Evolutionary conservation across 2,797 vertebrate species (phyloP), one percentile per base, ranked within the genome.

Genomic region (Neomorphus geoffroyi): DNA sequence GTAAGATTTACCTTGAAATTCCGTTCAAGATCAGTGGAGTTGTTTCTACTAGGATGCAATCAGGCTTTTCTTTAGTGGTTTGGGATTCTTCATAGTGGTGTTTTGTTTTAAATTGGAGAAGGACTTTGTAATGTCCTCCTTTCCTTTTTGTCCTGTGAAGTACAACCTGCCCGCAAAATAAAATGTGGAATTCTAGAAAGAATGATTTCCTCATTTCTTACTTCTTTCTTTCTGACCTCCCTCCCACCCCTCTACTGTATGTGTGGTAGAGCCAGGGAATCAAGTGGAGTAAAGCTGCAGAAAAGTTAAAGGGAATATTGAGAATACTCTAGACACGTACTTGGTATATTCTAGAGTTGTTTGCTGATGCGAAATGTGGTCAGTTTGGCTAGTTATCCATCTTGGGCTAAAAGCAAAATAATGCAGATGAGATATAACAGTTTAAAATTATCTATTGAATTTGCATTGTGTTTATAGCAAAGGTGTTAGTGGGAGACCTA

Each of bases 161-260:
- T 46, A 46, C 10, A 15, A 54, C 10, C 18, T 65, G 17, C 30
- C 41, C 9, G 32, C 12, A 88, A 74, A 83, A 58, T 18, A 28
- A 80, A 71, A 53, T 11, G 2, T 53, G 10, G 64, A 32, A 30
- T 64, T 88, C 90, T 67, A 30, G 22, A 22, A 86, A 67, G 50
- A 56, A 37, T 4, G 26, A 12, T 37, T 87, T 48, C 26, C 8
- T 57, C 45, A 15, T 37, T 72, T 53, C 10, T 19, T 35, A 61
- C 28, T 17, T 58, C 16, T 2, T 15, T n/a, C 5, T 19, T 22
- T 18, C 7, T 4, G 24, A 14, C 15, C 28, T 28, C 5, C 22
- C 14, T 18, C 2, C 10, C 3, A 6, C 2, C 6, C 3, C 6
- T 3, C 7, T 9, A 6, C 32, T 28, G 9, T 22, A 2, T 8